A percentile compares a stretch with the other conserved stretches of the same genome.
Conservation (phyloP, 2,113 vertebrate species). For the Cephalopholis sonnerati region DNA sequence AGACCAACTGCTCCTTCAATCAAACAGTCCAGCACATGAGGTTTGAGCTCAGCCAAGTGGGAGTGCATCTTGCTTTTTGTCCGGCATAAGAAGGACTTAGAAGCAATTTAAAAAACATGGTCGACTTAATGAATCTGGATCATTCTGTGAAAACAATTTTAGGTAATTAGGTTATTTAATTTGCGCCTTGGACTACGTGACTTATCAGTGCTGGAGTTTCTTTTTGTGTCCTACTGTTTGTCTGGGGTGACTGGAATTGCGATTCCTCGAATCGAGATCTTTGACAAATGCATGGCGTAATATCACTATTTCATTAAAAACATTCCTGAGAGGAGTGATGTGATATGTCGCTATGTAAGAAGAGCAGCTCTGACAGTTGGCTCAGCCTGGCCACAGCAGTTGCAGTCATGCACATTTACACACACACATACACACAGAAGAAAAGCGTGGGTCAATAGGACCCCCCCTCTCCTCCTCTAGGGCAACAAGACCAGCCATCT, state of each 20-base stretch:
- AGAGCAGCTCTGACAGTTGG: constrained; percentile 78
- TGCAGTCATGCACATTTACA: constrained; percentile 50
- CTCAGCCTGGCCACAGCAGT: constrained; percentile 68
- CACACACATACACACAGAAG: constrained; percentile 42
- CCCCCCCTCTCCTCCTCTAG: constrained; percentile 33
- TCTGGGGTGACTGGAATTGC: background rate
- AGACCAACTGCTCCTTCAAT: constrained; percentile 74
- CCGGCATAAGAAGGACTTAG: background rate
- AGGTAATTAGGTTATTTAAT: background rate
- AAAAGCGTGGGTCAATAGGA: constrained; percentile 65
- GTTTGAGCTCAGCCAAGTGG: background rate
- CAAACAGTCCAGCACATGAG: constrained; percentile 40
- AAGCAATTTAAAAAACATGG: constrained; percentile 14
- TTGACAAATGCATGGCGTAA: constrained; percentile 31
- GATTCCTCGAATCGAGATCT: constrained; percentile 19
- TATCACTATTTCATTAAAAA: constrained; percentile 63
- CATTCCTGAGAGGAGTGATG: constrained; percentile 52
- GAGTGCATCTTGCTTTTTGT: constrained; percentile 21
- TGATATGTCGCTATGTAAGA: constrained; percentile 66
- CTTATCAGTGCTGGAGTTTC: background rate
- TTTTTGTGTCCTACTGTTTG: background rate
- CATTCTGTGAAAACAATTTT: background rate
- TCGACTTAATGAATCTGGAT: constrained; percentile 8
- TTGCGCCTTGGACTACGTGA: background rate
- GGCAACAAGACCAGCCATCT: constrained; percentile 69